phyloP scores from a whole-genome alignment of 2,113 vertebrate genomes.

The Cettia cetti region DNA sequence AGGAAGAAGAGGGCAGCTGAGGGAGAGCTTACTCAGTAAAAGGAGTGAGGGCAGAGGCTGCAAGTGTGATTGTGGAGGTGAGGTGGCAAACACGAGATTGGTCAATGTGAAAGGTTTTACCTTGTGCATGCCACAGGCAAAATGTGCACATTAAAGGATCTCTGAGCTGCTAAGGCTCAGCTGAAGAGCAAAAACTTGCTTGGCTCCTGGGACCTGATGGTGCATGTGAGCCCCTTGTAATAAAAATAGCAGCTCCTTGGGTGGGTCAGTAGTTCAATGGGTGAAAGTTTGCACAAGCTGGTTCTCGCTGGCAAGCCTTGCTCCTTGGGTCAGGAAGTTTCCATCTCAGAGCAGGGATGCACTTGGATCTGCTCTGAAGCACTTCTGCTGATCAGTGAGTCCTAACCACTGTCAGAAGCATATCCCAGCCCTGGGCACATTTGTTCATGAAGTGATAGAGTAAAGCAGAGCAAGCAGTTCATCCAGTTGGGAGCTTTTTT shows the following conservation, averaged over 20 bases:
- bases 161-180: neutral
- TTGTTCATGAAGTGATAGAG: neutral
- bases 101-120: neutral
- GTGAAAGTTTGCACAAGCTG: neutral
- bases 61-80: neutral
- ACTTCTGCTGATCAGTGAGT: neutral
- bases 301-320: neutral
- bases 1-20: neutral
- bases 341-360: neutral
- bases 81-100: neutral
- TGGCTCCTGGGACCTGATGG: neutral
- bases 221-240: neutral
- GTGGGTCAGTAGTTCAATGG: neutral
- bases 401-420: neutral
- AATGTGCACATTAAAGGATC: neutral
- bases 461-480: neutral
- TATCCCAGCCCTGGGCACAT: neutral
- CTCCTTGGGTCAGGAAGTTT: neutral
- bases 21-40: neutral
- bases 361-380: neutral
- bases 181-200: neutral
- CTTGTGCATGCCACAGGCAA: neutral
- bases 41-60: neutral
- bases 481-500: neutral
- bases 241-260: neutral